These are phyloP conservation scores for Amblyjoppa proteus DNA, from an alignment of 2,888 invertebrate species.

Conservation along the genomic window DNA sequence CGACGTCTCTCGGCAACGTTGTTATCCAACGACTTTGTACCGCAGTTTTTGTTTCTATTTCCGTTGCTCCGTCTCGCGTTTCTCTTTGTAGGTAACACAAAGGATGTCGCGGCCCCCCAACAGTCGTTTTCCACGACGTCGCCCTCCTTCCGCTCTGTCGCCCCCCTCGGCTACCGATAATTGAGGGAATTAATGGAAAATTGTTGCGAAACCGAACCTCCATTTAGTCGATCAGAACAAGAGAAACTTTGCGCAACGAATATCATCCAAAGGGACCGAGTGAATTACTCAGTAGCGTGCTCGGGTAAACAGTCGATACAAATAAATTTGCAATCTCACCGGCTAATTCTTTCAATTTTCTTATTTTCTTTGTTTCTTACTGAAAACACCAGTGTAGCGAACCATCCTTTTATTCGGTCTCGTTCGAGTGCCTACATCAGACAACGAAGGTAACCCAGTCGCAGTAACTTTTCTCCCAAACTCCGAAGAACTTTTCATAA, in stretches of 20 bases:
- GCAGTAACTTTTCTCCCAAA: no score
- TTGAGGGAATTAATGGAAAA: slow-evolving; percentile 33
- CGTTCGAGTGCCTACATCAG: no score
- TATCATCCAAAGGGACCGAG: neutral
- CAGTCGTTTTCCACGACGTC: neutral
- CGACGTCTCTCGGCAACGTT: slow-evolving; percentile 19
- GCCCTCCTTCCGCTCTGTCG: neutral
- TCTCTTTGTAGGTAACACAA: slow-evolving; percentile 31
- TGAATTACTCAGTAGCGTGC: neutral
- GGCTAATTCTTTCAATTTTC: no score
- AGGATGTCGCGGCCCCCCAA: slow-evolving; percentile 1
- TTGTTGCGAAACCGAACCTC: neutral
- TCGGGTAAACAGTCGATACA: neutral
- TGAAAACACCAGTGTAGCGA: no score
- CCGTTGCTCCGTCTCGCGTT: neutral
- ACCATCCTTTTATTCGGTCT: no score
- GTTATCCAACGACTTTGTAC: slow-evolving; percentile 46
- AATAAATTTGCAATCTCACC: neutral
- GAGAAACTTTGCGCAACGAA: neutral
- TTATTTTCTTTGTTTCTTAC: no score
- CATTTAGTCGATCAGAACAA: neutral
- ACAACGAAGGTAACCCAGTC: no score
- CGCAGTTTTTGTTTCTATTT: slow-evolving; percentile 14
- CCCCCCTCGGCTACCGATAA: slow-evolving; percentile 27
- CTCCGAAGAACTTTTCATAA: no score